phyloP scores from a whole-genome alignment of 2,797 vertebrate species.

The Takifugu ocellatus region DNA sequence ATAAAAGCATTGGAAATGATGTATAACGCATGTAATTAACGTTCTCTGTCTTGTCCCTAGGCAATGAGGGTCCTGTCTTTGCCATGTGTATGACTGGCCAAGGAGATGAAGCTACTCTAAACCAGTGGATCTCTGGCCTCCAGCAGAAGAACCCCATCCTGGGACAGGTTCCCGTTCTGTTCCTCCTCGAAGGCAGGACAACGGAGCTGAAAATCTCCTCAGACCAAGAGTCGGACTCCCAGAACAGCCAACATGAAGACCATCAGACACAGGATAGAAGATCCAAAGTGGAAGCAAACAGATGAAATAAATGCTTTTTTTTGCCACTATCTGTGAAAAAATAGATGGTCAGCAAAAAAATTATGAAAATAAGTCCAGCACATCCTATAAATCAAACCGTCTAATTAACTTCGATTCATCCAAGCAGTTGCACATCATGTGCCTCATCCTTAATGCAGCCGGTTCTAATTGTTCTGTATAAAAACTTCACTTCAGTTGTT shows the following conservation, averaged over 20 bases:
- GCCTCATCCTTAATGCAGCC: too few relatives aligned
- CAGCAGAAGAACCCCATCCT: conserved; percentile 83
- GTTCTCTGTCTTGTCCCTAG: conserved; percentile 57
- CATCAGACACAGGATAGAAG: conserved; percentile 47
- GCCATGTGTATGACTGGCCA: conserved; percentile 84
- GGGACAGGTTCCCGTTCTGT: conserved; percentile 79
- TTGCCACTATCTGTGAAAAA: too few relatives aligned
- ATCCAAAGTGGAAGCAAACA: conserved; percentile 34
- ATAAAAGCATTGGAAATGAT: neutral
- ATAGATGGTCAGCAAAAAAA: neutral
- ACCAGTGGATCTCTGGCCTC: conserved; percentile 85
- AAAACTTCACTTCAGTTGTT: too few relatives aligned
- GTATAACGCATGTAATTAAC: neutral
- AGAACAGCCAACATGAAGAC: conserved; percentile 8
- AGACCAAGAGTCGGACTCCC: neutral
- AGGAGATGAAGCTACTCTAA: conserved; percentile 80
- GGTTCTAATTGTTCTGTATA: too few relatives aligned
- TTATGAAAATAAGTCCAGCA: too few relatives aligned
- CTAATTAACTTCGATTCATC: too few relatives aligned
- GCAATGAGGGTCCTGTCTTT: conserved; percentile 84
- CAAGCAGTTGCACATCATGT: too few relatives aligned
- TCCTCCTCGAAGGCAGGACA: conserved; percentile 72
- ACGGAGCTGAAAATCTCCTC: conserved; percentile 50
- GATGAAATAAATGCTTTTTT: conserved; percentile 41
- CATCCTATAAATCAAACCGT: too few relatives aligned